Evolutionary conservation across 2,797 vertebrate genomes (phyloP).

Genomic region (Oryzias dopingdopingensis): DNA sequence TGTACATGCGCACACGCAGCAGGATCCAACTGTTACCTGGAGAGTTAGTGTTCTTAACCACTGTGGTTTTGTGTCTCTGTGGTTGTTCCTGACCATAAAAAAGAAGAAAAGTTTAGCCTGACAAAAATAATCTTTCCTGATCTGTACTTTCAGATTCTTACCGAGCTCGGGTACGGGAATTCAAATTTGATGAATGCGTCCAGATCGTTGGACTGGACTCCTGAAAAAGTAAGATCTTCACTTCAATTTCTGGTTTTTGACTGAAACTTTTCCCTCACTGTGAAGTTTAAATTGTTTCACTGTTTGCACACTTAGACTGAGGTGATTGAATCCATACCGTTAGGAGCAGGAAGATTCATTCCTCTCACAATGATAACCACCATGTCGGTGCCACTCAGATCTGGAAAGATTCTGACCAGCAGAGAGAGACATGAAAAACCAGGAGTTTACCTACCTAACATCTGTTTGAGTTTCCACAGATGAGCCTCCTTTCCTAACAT

Average conservation of each 20-base stretch:
- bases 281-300: neutral
- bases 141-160: constrained; percentile 62
- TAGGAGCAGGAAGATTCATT: constrained; percentile 93
- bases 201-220: constrained; percentile 87
- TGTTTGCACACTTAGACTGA: neutral
- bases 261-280: neutral
- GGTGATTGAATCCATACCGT: constrained; percentile 72
- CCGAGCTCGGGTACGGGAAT: constrained; percentile 91
- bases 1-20: neutral
- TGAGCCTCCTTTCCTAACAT: too few relatives aligned
- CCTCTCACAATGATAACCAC: constrained; percentile 89
- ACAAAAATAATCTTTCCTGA: too few relatives aligned
- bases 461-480: neutral
- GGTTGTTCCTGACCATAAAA: constrained; percentile 84
- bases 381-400: constrained; percentile 97
- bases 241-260: neutral
- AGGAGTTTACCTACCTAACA: neutral
- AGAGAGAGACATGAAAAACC: neutral
- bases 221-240: constrained; percentile 56
- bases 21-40: constrained; percentile 77
- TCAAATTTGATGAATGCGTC: constrained; percentile 93
- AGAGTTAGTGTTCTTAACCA: constrained; percentile 92
- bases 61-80: constrained; percentile 91
- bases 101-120: neutral
- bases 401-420: constrained; percentile 88